Conservation (phyloP, 2,797 vertebrate genomes). For the Pampus argenteus region DNA sequence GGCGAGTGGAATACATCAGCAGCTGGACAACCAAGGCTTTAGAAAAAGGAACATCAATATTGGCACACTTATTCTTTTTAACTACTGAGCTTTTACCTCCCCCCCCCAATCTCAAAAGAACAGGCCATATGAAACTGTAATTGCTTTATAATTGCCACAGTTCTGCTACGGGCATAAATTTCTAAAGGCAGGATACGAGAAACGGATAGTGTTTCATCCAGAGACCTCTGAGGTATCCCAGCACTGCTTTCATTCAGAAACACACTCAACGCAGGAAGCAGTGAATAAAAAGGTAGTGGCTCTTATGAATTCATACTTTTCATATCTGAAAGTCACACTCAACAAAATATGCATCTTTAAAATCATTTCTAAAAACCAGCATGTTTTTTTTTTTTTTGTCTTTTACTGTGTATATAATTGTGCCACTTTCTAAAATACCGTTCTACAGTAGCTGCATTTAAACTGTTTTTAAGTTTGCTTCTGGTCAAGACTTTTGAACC, state of each 20-base stretch:
- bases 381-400: neutral
- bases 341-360: slow-evolving; percentile 6
- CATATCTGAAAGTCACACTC: slow-evolving; percentile 1
- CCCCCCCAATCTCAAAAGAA: slow-evolving; percentile 57
- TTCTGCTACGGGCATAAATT: slow-evolving; percentile 64
- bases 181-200: slow-evolving; percentile 70
- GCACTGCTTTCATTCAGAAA: slow-evolving; percentile 57
- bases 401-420: neutral
- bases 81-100: slow-evolving; percentile 47
- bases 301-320: slow-evolving; percentile 23
- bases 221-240: slow-evolving; percentile 63
- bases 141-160: slow-evolving; percentile 78
- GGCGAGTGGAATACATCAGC: slow-evolving; percentile 24
- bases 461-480: neutral
- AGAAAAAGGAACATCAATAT: slow-evolving; percentile 45
- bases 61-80: slow-evolving; percentile 48
- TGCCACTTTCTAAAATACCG: neutral
- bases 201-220: slow-evolving; percentile 74
- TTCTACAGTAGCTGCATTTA: neutral
- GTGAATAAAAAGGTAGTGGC: slow-evolving; percentile 27
- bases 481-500: neutral
- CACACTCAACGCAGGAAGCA: slow-evolving; percentile 43
- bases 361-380: neutral
- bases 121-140: slow-evolving; percentile 77
- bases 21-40: slow-evolving; percentile 30